Conservation (phyloP, 92 coral and sea anemone genomes). For the Umimayanthus kanabou region DNA sequence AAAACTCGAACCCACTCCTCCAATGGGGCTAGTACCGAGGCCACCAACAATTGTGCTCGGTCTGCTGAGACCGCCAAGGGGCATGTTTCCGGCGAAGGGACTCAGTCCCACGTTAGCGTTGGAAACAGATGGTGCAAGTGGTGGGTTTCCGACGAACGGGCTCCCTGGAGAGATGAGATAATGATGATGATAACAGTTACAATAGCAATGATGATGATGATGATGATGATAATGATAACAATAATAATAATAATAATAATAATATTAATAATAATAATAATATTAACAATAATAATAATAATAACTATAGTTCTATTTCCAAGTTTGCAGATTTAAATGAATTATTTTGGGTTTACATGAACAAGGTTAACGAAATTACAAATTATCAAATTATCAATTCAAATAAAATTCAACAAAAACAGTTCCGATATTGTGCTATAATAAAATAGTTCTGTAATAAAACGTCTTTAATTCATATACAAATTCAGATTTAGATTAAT, state of each 20-base stretch:
- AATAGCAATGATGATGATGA: not conserved
- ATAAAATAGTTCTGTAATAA: too few species aligned
- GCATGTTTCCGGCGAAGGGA: slow-evolving; percentile 43
- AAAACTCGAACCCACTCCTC: slow-evolving; percentile 64
- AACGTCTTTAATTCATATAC: too few species aligned
- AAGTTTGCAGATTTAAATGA: too few species aligned
- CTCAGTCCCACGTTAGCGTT: slow-evolving; percentile 61
- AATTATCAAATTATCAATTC: too few species aligned
- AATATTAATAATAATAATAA: too few species aligned
- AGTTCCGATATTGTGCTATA: too few species aligned
- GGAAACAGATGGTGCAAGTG: slow-evolving; percentile 58
- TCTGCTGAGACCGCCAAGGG: slow-evolving; percentile 48
- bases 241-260: not conserved
- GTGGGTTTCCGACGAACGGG: slow-evolving; percentile 44
- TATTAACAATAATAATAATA: too few species aligned
- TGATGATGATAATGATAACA: not conserved
- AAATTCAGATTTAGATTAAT: too few species aligned
- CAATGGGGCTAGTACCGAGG: slow-evolving; percentile 56
- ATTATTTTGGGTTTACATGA: too few species aligned
- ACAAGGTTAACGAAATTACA: too few species aligned
- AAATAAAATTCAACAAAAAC: too few species aligned
- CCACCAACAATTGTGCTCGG: slow-evolving; percentile 70
- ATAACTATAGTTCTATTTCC: too few species aligned
- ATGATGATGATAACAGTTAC: not conserved
- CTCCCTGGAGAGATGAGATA: slow-evolving; percentile 4